These are phyloP conservation scores for Leptoteleia sp. DNA, from an alignment of 1,140 invertebrate species.

Conservation along the genomic window DNA sequence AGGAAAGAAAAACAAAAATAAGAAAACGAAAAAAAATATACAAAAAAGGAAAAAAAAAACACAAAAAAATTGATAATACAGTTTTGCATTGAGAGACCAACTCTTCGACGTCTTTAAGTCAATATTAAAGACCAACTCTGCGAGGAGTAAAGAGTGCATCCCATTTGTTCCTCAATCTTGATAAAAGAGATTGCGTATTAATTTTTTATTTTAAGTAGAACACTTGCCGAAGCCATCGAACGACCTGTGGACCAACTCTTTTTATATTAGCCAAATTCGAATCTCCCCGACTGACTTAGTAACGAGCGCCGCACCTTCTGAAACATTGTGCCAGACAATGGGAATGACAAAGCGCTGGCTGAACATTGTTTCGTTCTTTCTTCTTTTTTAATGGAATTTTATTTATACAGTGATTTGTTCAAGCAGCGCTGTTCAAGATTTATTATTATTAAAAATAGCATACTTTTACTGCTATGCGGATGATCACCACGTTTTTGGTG, in stretches of 20 bases:
- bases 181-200: conserved; percentile 1
- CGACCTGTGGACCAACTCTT: conserved; percentile 61
- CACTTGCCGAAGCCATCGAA: conserved; percentile 55
- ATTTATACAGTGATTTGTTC: conserved; percentile 14
- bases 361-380: no score
- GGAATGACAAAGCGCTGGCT: not conserved
- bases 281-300: not conserved
- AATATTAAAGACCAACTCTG: conserved; percentile 40
- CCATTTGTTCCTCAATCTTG: conserved; percentile 28
- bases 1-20: no score
- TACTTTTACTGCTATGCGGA: conserved; percentile 15
- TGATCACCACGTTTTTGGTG: no score
- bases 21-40: not conserved
- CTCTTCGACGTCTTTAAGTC: conserved; percentile 62
- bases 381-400: conserved; percentile 27
- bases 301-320: not conserved
- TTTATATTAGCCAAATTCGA: conserved; percentile 52
- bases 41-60: conserved; percentile 1
- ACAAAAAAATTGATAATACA: no score
- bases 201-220: conserved; percentile 36
- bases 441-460: not conserved
- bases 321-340: not conserved
- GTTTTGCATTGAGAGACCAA: not conserved
- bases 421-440: not conserved
- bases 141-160: conserved; percentile 20